phyloP scores from a whole-genome alignment of 2,113 vertebrate genomes.

The Eira barbara region DNA sequence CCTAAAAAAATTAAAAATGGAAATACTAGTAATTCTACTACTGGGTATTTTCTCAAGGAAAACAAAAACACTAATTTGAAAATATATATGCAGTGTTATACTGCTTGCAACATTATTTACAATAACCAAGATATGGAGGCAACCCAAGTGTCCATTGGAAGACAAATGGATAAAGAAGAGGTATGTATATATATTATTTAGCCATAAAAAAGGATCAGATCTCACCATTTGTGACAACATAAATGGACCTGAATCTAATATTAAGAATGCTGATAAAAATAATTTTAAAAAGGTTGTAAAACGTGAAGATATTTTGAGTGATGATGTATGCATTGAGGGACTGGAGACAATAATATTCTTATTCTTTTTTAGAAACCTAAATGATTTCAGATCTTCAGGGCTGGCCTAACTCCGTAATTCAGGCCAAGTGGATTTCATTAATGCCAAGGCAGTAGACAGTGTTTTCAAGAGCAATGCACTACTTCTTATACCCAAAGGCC shows the following conservation, averaged over 20 bases:
- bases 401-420: background rate
- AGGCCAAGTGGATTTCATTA: background rate
- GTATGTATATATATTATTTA: no score
- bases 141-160: no score
- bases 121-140: no score
- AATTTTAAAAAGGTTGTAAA: constrained; percentile 31
- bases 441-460: background rate
- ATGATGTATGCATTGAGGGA: constrained; percentile 36
- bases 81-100: no score
- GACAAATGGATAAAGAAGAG: no score
- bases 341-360: background rate
- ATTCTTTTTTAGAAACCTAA: constrained; percentile 28
- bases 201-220: background rate
- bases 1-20: no score
- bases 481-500: background rate
- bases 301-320: constrained; percentile 28
- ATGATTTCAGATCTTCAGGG: constrained; percentile 24
- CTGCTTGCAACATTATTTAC: no score
- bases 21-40: no score
- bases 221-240: background rate
- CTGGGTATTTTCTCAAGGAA: no score
- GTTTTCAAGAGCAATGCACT: background rate
- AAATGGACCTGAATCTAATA: background rate
- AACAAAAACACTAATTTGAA: no score
- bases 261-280: constrained; percentile 1